These are phyloP conservation scores for Menidia beryllina DNA, from an alignment of 2,113 vertebrate species.

Conservation along the genomic window DNA sequence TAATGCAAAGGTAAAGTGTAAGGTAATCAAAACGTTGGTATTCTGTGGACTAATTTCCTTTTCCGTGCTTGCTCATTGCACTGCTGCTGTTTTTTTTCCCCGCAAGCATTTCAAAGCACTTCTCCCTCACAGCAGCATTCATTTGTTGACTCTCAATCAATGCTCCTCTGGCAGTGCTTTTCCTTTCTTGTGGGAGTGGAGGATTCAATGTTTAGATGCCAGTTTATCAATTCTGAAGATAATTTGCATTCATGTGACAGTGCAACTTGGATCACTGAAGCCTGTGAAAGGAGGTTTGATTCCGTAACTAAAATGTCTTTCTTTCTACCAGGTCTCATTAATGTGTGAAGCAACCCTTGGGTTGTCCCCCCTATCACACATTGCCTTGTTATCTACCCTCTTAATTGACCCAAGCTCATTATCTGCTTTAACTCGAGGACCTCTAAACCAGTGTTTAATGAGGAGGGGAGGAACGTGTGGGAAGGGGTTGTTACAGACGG, in stretches of 20 bases:
- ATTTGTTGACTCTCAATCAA: slow-evolving; percentile 10
- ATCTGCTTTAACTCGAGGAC: slow-evolving; percentile 53
- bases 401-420: slow-evolving; percentile 70
- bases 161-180: background rate
- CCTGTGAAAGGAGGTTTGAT: background rate
- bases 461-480: slow-evolving; percentile 53
- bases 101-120: slow-evolving; percentile 12
- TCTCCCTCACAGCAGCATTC: background rate
- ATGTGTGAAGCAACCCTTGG: slow-evolving; percentile 47
- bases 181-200: background rate
- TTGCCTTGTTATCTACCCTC: slow-evolving; percentile 58
- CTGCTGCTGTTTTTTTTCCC: background rate
- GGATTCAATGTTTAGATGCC: background rate
- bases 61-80: slow-evolving; percentile 8
- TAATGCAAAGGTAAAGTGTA: background rate
- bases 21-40: slow-evolving; percentile 12
- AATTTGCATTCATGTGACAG: slow-evolving; percentile 4
- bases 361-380: slow-evolving; percentile 49
- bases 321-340: slow-evolving; percentile 39
- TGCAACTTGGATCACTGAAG: background rate
- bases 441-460: slow-evolving; percentile 52
- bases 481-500: slow-evolving; percentile 33
- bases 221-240: slow-evolving; percentile 3
- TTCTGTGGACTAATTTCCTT: slow-evolving; percentile 23
- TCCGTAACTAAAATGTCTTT: slow-evolving; percentile 3